Conservation (phyloP, 2,888 invertebrate species). For the Electrophaes corylata region DNA sequence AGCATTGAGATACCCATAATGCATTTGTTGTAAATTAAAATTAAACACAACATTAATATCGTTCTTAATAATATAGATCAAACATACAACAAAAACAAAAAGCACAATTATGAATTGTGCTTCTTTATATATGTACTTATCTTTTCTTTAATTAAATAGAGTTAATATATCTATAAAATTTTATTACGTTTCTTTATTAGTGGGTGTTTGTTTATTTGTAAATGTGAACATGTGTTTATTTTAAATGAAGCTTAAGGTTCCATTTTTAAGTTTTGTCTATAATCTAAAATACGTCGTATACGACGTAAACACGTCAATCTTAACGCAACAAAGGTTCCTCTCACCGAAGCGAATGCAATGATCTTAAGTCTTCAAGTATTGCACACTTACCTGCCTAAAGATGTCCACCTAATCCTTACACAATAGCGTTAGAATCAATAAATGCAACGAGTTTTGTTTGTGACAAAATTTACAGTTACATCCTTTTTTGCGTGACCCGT, state of each 20-base stretch:
- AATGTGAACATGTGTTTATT: no score
- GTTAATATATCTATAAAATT: no score
- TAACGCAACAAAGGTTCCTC: slow-evolving; percentile 37
- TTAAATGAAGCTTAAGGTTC: no score
- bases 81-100: no score
- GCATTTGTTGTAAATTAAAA: not conserved
- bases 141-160: no score
- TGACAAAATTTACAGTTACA: slow-evolving; percentile 75
- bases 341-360: slow-evolving; percentile 62
- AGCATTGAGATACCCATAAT: not conserved
- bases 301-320: slow-evolving; percentile 29
- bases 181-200: no score
- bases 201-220: no score
- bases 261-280: no score
- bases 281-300: no score
- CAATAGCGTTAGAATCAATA: slow-evolving; percentile 69
- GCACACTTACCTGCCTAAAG: slow-evolving; percentile 75
- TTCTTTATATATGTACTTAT: no score
- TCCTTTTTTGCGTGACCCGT: slow-evolving; percentile 52
- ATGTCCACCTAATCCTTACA: slow-evolving; percentile 64
- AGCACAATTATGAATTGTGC: no score
- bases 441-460: slow-evolving; percentile 66
- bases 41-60: not conserved
- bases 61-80: no score
- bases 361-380: slow-evolving; percentile 32